Evolutionary conservation across 2,113 vertebrate genomes (phyloP).

Genomic region (Sprattus sprattus): DNA sequence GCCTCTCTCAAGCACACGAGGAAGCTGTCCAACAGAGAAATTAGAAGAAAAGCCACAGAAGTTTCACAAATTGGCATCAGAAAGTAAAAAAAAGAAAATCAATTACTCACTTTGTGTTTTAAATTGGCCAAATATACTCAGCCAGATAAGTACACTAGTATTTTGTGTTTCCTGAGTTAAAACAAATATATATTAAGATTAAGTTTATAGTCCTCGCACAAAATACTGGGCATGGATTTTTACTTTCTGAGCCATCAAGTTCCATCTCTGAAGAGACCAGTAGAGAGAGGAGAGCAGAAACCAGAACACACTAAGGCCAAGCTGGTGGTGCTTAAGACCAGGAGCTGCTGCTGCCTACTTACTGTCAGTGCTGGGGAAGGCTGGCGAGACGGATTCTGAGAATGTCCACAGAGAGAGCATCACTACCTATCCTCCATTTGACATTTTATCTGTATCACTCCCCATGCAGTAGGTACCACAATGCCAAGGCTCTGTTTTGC

Average conservation of each 20-base stretch:
- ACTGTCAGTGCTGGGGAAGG: constrained; percentile 44
- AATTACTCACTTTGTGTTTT: background rate
- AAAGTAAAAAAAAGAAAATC: background rate
- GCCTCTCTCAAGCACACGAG: background rate
- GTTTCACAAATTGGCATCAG: background rate
- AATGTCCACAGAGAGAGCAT: constrained; percentile 48
- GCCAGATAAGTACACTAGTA: background rate
- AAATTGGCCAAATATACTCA: background rate
- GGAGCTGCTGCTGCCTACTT: constrained; percentile 31
- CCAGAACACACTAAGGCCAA: background rate
- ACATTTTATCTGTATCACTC: background rate
- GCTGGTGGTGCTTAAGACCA: background rate
- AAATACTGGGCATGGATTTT: background rate
- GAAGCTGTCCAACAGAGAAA: background rate
- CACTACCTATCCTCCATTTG: background rate
- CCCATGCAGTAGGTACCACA: background rate
- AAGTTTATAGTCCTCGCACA: background rate
- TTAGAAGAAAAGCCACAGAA: background rate
- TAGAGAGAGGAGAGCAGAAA: background rate
- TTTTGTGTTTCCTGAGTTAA: background rate
- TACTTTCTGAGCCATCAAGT: background rate
- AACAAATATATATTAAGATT: background rate
- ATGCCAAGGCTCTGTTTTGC: background rate
- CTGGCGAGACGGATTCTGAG: constrained; percentile 48
- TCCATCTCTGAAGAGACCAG: background rate